Conservation (phyloP, 2,797 vertebrate genomes). For the Muscicapa comitata region DNA sequence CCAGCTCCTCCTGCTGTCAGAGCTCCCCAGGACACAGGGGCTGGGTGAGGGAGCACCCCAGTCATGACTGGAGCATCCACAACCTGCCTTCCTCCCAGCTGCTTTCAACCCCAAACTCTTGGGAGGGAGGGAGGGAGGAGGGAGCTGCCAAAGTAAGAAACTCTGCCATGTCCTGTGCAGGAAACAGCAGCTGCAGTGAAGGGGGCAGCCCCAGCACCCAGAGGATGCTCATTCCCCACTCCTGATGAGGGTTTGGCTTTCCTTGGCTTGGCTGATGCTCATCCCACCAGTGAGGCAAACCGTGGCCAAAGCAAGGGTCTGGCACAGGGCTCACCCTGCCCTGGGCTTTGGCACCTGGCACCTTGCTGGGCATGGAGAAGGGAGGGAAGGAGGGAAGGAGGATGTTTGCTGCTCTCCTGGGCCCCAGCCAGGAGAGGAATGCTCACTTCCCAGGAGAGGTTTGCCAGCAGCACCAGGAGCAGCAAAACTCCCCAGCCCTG, state of each 20-base stretch:
- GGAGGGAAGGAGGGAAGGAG: background rate
- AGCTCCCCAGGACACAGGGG: background rate
- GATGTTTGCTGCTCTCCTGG: background rate
- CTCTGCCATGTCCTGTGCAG: background rate
- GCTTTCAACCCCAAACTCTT: background rate
- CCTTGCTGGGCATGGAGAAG: background rate
- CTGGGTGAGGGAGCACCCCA: background rate
- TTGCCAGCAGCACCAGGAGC: background rate
- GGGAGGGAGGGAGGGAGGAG: background rate
- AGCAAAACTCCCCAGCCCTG: fast-evolving
- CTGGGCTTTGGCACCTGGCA: too few relatives aligned
- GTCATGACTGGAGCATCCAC: fast-evolving
- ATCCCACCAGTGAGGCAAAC: fast-evolving
- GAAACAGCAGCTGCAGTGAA: background rate
- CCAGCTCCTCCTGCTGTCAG: background rate
- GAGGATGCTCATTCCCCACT: background rate
- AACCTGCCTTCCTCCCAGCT: background rate
- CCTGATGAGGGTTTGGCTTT: background rate
- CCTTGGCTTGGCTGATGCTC: fast-evolving
- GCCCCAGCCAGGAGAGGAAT: background rate
- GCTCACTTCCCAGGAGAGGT: background rate
- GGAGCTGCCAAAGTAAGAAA: too few relatives aligned
- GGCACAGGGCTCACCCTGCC: background rate
- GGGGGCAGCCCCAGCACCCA: background rate
- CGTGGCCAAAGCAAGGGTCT: background rate